Evolutionary conservation across 1,140 invertebrate species (phyloP), one percentile per base, ranked within the genome.

Genomic region (Euura lappo): DNA sequence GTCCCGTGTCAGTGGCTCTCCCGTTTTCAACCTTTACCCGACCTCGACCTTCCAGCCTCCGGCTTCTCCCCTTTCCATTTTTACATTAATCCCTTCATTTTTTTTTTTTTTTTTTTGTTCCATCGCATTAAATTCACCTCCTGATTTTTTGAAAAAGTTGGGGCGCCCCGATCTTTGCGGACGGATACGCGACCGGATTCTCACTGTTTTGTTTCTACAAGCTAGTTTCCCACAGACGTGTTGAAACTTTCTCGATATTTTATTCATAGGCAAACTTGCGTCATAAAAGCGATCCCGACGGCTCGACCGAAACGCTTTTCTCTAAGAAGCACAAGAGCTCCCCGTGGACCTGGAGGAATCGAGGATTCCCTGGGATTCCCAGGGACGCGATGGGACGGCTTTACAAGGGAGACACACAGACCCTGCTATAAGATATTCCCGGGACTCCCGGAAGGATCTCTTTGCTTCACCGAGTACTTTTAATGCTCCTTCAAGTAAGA

Each of bases 201-300:
- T 60, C 51, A 60, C 3, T 60, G 51, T 60, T 60, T 11, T n/a
- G 51, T 60, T 60, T 5, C 6, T 60, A 6, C 0, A 60, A 60
- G 51, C 51, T 60, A 6, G 8, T 11, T 60, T 3, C 13, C 10
- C 13, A 6, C 6, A 60, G 51, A 60, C 51, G 51, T 60, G 28
- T 60, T 72, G 65, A 77, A 78, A 77, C 73, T 80, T 74, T 69
- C 68, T 74, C 77, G 72, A 82, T 82, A 81, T 82, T 82, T 82
- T 82, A 82, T 82, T 82, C 81, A 82, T 82, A 76, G 75, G 71
- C 74, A 72, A 82, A 82, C 77, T 81, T 82, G 72, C 75, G 78
- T 79, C 80, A 77, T 80, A 80, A 82, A 81, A 78, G 75, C 74
- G 80, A 79, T 81, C 75, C 65, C 77, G 7, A 11, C 71, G 72